These are phyloP conservation scores for Triplophysa dalaica DNA, from an alignment of 2,113 vertebrate genomes.

Conservation along the genomic window DNA sequence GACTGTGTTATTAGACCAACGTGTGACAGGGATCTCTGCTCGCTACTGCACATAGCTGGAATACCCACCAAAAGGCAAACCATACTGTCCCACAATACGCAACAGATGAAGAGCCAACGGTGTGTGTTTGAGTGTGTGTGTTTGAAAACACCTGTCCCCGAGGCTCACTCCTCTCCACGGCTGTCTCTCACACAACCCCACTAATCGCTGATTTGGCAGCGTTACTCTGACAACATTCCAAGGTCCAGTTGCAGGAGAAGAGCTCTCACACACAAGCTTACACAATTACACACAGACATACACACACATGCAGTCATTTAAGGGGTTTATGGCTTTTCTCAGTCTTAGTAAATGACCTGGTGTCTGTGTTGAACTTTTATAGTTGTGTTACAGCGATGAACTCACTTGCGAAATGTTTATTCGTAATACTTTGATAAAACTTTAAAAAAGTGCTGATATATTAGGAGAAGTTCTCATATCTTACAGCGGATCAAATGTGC, in stretches of 20 bases:
- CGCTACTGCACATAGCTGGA: slow-evolving; percentile 43
- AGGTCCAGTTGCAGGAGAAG: slow-evolving; percentile 57
- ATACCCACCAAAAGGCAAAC: slow-evolving; percentile 39
- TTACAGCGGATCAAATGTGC: slow-evolving; percentile 1
- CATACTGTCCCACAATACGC: slow-evolving; percentile 20
- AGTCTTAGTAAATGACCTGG: neutral
- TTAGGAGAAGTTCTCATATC: slow-evolving; percentile 1
- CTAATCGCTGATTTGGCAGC: slow-evolving; percentile 60
- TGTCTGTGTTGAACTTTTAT: slow-evolving; percentile 9
- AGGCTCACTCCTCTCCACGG: slow-evolving; percentile 57
- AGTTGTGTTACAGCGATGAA: slow-evolving; percentile 14
- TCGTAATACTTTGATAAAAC: slow-evolving; percentile 2
- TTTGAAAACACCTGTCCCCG: slow-evolving; percentile 54
- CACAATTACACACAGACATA: slow-evolving; percentile 36
- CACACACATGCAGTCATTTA: slow-evolving; percentile 20
- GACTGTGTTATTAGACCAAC: slow-evolving; percentile 26
- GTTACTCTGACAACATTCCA: slow-evolving; percentile 59
- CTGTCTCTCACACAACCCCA: slow-evolving; percentile 52
- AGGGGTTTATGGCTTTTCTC: slow-evolving; percentile 7
- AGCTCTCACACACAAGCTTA: slow-evolving; percentile 49
- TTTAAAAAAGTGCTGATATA: too few relatives aligned
- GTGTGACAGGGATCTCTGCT: slow-evolving; percentile 29
- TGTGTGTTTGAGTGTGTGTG: slow-evolving; percentile 33
- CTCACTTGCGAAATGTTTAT: slow-evolving; percentile 21
- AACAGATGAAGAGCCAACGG: slow-evolving; percentile 24